Conservation (phyloP, 2,113 vertebrate species). For the Sylvia atricapilla region DNA sequence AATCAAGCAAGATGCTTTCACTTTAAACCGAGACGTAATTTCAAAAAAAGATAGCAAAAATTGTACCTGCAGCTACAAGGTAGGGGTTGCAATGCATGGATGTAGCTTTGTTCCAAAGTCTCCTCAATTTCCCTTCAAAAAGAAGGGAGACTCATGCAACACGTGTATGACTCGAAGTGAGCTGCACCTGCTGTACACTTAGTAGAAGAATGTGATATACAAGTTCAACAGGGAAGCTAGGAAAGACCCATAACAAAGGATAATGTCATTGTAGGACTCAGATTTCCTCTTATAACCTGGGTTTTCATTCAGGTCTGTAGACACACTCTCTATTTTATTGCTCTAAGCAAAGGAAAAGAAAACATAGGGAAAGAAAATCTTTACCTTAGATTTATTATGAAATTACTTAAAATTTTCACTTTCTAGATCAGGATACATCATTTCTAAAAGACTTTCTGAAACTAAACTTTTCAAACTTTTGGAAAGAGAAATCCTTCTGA, state of each 20-base stretch:
- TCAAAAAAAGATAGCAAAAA: neutral
- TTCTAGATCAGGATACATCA: neutral
- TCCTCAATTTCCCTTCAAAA: neutral
- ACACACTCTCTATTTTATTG: neutral
- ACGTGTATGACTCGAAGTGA: neutral
- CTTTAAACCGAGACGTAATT: neutral
- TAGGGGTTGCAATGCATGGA: neutral
- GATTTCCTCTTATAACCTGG: neutral
- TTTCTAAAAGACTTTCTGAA: neutral
- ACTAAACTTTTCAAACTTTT: neutral
- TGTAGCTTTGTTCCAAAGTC: neutral
- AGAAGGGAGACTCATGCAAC: neutral
- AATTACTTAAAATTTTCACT: neutral
- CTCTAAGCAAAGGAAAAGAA: neutral
- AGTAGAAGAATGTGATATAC: accelerated
- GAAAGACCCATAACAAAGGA: neutral
- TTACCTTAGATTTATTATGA: neutral
- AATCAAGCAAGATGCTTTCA: neutral
- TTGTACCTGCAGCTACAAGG: neutral
- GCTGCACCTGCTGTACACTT: neutral
- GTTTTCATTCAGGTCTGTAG: neutral
- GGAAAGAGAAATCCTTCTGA: neutral
- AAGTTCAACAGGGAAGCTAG: neutral
- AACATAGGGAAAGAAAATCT: neutral
- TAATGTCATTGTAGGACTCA: neutral